Base-by-base conservation (phyloP, 2,113 vertebrate genomes). In the Ammodytes marinus region DNA sequence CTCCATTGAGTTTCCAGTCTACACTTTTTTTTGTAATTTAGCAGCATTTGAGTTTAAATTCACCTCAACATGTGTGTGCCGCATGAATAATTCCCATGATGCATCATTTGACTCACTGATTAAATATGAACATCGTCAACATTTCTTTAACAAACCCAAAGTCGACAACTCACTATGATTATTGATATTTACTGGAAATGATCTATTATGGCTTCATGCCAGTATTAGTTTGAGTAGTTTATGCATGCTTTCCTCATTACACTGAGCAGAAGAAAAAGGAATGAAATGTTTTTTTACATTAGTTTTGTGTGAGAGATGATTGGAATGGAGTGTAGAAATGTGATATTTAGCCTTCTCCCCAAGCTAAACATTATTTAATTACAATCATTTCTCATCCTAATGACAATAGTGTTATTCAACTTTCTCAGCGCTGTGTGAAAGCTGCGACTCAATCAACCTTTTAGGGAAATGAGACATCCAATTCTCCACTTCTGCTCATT, bases 371-470 rank as follows among this genome's bases (percentile, higher is more conserved):
- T 73, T 82, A 89, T 77, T 82, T 80, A 64, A 67, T 86, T 45
- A 49, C 47, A 8, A n/a, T 64, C 12, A 59, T 83, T 80, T 72
- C 8, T 64, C 60, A 45, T 67, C 45, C 14, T 83, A 68, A 81
- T 77, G n/a, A 40, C 11, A 43, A 8, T 9, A 37, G 15, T 43
- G 12, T 40, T 72, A 39, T 58, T 82, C 66, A 40, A 6, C 40
- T 79, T 27, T 27, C 11, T 71, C 66, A 52, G 46, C 43, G 35
- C 42, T 46, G 39, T 54, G 40, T 77, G 43, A 60, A 49, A 60
- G 52, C n/a, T 60, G 46, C 50, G 14, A 54, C 42, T 55, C 12
- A 14, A 67, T 55, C 92, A 86, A 93, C 90, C 86, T 93, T 91
- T 81, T 77, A 60, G 46, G 53, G 75, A 92, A 91, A 70, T 61